Percentiles rank a stretch among this genome's conserved stretches.
Evolutionary conservation across 2,113 vertebrate species (phyloP).

Genomic region (Epinephelus lanceolatus): DNA sequence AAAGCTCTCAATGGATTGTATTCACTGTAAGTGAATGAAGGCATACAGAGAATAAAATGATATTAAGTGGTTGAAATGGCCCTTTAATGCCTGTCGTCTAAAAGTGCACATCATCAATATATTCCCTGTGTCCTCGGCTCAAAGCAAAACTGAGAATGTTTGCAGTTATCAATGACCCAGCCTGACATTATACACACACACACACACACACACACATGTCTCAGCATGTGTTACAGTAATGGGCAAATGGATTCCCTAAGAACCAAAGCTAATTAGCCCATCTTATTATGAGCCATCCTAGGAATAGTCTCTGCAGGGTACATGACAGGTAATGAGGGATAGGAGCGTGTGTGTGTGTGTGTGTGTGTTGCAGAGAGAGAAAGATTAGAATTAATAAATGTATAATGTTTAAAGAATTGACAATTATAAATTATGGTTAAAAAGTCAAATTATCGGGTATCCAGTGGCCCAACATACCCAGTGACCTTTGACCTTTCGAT

Average conservation of each 20-base stretch:
- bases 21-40: background rate
- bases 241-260: conserved; percentile 79
- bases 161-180: conserved; percentile 53
- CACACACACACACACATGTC: conserved; percentile 9
- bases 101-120: conserved; percentile 23
- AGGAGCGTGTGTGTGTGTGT: conserved; percentile 2
- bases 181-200: conserved; percentile 47
- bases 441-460: background rate
- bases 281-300: conserved; percentile 75
- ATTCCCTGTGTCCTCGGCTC: conserved; percentile 30
- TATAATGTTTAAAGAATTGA: background rate
- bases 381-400: background rate
- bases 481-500: background rate
- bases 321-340: conserved; percentile 54
- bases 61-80: conserved; percentile 25
- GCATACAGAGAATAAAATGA: background rate
- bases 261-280: conserved; percentile 79
- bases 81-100: conserved; percentile 30
- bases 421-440: background rate
- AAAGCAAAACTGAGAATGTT: conserved; percentile 53
- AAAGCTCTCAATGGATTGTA: background rate
- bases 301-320: conserved; percentile 75
- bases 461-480: background rate
- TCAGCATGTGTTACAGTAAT: conserved; percentile 69
- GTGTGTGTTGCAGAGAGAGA: background rate